These are phyloP conservation scores for Drosophila funebris DNA, from an alignment of 1,140 invertebrate species.

Conservation along the genomic window DNA sequence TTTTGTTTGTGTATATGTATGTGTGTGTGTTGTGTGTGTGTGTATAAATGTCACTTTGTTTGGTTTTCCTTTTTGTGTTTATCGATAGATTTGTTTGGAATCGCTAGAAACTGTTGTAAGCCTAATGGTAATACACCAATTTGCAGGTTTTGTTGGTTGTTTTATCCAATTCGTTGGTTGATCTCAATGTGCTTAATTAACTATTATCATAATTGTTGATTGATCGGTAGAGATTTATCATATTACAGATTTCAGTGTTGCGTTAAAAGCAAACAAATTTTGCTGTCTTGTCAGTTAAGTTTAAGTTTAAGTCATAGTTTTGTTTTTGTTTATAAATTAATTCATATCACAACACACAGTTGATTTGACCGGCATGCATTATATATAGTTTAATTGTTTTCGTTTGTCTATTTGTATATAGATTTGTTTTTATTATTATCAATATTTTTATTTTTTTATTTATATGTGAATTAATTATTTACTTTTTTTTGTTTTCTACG, in stretches of 20 bases:
- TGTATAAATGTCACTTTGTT: no score
- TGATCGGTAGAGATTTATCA: slow-evolving; percentile 26
- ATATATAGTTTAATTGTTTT: slow-evolving; percentile 40
- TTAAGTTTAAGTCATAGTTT: slow-evolving; percentile 9
- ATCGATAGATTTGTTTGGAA: slow-evolving; percentile 27
- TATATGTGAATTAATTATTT: slow-evolving; percentile 58
- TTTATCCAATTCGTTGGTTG: slow-evolving; percentile 28
- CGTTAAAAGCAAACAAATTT: slow-evolving; percentile 44
- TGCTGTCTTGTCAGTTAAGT: slow-evolving; percentile 22
- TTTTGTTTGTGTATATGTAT: no score
- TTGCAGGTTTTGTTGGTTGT: slow-evolving; percentile 17
- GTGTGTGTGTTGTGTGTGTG: neutral
- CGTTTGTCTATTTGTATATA: slow-evolving; percentile 40
- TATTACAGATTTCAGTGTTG: slow-evolving; percentile 36
- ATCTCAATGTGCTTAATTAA: slow-evolving; percentile 40
- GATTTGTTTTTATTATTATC: slow-evolving; percentile 30
- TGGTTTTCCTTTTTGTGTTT: no score
- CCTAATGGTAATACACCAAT: slow-evolving; percentile 37
- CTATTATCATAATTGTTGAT: neutral
- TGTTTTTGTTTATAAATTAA: slow-evolving; percentile 70
- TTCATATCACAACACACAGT: slow-evolving; percentile 83
- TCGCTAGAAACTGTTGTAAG: slow-evolving; percentile 44
- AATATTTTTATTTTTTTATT: slow-evolving; percentile 35
- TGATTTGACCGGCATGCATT: slow-evolving; percentile 71
- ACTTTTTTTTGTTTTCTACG: slow-evolving; percentile 55